phyloP scores from a whole-genome alignment of 2,113 vertebrate genomes.

The Elachura formosa region DNA sequence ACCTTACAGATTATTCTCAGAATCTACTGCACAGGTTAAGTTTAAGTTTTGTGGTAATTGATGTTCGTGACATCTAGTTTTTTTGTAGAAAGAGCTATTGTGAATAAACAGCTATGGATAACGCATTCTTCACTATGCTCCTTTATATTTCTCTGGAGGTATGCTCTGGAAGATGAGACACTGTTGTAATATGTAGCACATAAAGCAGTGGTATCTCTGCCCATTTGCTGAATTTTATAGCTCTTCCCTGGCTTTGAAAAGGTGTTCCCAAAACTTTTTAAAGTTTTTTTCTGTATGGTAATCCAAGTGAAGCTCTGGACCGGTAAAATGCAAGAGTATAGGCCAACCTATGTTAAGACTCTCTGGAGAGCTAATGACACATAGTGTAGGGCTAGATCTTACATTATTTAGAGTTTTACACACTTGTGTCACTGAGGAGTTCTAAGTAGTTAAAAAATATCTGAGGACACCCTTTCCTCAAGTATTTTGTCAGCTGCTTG shows the following conservation, averaged over 20 bases:
- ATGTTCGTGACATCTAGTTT: not conserved
- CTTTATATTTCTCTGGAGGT: not conserved
- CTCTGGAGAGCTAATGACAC: not conserved
- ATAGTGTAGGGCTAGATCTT: not conserved
- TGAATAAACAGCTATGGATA: not conserved
- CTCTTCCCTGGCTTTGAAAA: not conserved
- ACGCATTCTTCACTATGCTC: not conserved
- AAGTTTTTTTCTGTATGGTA: not conserved
- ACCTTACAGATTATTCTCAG: not conserved
- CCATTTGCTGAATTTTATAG: not conserved
- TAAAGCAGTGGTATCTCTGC: not conserved
- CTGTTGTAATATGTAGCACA: not conserved
- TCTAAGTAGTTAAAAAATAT: not conserved
- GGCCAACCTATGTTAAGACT: accelerated
- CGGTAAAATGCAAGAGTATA: not conserved
- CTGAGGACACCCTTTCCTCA: not conserved
- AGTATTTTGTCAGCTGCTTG: not conserved
- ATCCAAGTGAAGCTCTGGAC: not conserved
- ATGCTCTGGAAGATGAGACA: not conserved
- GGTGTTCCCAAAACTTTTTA: not conserved
- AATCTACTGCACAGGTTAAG: not conserved
- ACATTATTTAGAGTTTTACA: not conserved
- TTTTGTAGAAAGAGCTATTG: not conserved
- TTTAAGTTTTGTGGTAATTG: not conserved
- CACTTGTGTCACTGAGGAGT: not conserved